Base-by-base conservation (phyloP, 53 echinoderm and acorn worm genomes). In the Hippasteria phrygiana region DNA sequence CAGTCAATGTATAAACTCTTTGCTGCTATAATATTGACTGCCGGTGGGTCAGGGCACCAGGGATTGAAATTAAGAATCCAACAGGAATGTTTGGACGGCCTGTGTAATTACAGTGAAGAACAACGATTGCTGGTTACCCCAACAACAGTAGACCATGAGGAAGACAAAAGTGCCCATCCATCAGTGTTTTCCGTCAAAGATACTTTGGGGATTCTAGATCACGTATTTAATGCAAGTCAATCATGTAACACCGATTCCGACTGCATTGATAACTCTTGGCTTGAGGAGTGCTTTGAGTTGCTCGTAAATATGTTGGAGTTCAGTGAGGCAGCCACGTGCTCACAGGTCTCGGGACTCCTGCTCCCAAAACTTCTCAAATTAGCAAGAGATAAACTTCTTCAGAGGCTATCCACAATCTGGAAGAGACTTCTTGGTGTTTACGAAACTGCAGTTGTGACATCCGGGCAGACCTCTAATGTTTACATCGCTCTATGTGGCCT, bases 401-500 rank as follows among this genome's bases (percentile, higher is more conserved):
- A 53, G 33, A n/a, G 43, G 24, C 42, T 89, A 16, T 18, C 69
- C 26, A 20, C 38, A 22, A 62, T 89, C 26, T 89, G 89, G 89
- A 39, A 54, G 20, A 36, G 69, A 89, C 69, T 89, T 51, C 33
- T 42, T 1, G 14, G 4, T 31, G 35, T 89, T 24, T 26, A 80
- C 36, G 35, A 35, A 26, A 33, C 88, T 9, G 13, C 29, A 39
- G 22, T 43, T 18, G 32, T 5, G 14, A 51, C 26, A 31, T 45
- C 75, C 33, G 34, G 53, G 26, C 51, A 70, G 16, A 80, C 70
- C 9, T 69, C 71, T 16, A 89, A 89, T 55, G 80, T 89, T 36
- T 89, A 79, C 59, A 80, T 80, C 1, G 43, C 71, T 40, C 80
- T 89, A 27, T 89, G 89, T 54, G 89, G 89, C 26, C 41, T 89